A percentile compares a stretch with the other conserved stretches of the same genome.
Conservation (phyloP, 2,888 invertebrate genomes). For the Julus scanicus region DNA sequence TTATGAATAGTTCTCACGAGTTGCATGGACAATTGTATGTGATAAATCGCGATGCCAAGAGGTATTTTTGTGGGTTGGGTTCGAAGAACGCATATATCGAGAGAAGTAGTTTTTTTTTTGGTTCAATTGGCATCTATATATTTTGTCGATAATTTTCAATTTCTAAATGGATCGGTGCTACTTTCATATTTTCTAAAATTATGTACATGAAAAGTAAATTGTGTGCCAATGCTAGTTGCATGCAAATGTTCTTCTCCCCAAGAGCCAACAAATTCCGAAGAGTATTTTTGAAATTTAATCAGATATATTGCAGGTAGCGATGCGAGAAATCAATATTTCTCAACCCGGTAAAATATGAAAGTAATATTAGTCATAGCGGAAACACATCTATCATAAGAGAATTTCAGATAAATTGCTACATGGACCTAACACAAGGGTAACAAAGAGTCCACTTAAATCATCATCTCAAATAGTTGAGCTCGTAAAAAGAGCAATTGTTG, state of each 20-base stretch:
- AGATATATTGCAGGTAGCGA: background rate
- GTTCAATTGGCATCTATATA: constrained; percentile 8
- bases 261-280: background rate
- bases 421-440: background rate
- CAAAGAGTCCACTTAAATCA: background rate
- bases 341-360: constrained; percentile 16
- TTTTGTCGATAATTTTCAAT: constrained; percentile 15
- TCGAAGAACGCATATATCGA: background rate
- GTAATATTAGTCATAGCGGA: background rate
- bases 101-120: background rate
- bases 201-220: background rate
- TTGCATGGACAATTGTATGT: background rate
- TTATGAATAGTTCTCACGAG: background rate
- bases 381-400: background rate
- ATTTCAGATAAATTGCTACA: background rate
- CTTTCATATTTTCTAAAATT: constrained; percentile 28
- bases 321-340: background rate
- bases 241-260: background rate
- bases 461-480: background rate
- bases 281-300: constrained; percentile 30
- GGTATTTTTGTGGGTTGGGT: background rate
- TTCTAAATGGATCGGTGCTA: constrained; percentile 2
- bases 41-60: background rate
- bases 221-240: background rate
- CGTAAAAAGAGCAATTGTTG: background rate